These are phyloP conservation scores for Drosophila erecta DNA, from an alignment of 1,140 invertebrate species.

Conservation along the genomic window DNA sequence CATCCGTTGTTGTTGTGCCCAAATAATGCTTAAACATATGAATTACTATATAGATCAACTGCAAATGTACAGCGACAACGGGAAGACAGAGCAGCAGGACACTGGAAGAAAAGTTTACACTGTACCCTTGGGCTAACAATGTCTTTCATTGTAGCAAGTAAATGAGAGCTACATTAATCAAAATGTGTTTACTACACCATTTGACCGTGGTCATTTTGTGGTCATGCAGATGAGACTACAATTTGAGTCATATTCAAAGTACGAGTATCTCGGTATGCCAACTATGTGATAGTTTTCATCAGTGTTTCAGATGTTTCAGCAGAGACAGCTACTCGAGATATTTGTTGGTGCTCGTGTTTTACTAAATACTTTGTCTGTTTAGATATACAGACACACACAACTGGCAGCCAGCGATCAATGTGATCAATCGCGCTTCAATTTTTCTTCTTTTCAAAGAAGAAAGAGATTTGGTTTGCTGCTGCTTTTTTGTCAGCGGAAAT, in stretches of 20 bases:
- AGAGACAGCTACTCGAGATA: conserved; percentile 68
- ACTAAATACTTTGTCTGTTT: conserved; percentile 76
- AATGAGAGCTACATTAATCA: background rate
- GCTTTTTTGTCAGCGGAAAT: conserved; percentile 74
- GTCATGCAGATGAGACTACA: no score
- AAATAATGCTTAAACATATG: conserved; percentile 70
- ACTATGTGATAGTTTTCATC: background rate
- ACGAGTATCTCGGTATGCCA: background rate
- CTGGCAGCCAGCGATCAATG: conserved; percentile 71
- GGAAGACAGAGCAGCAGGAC: conserved; percentile 18
- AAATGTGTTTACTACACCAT: background rate
- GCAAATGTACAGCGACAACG: conserved; percentile 40
- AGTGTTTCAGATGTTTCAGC: conserved; percentile 12
- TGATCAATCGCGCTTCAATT: conserved; percentile 81
- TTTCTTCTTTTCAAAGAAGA: conserved; percentile 51
- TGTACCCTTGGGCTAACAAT: no score
- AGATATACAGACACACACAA: conserved; percentile 39
- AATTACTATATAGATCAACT: conserved; percentile 81
- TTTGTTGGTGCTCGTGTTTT: conserved; percentile 62
- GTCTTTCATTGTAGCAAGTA: background rate
- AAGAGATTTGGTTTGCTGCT: conserved; percentile 25
- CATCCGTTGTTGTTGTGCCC: conserved; percentile 34
- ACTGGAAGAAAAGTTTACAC: conserved; percentile 1
- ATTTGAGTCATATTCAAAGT: no score
- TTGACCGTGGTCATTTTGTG: no score